Base-by-base conservation (phyloP, 2,113 vertebrate species). In the Sapajus apella region DNA sequence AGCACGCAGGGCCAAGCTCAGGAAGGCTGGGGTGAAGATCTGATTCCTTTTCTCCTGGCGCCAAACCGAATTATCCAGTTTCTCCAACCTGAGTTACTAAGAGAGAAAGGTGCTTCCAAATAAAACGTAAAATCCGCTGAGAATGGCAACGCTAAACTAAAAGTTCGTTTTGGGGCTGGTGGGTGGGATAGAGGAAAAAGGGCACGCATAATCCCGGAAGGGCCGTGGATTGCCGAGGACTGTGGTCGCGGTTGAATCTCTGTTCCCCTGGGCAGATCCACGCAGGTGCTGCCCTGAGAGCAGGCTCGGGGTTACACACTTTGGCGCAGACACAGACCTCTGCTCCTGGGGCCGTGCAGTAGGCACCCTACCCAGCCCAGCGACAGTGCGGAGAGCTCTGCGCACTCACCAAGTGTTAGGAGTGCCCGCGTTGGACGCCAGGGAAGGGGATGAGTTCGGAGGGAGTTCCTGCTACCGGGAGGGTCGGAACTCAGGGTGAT, bases 61-160 rank as follows among this genome's bases (percentile, higher is more conserved):
- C n/a, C 84, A 79, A 77, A 76, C 25, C 1, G 7, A 77, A 92
- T 90, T 52, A 40, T 89, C 83, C 50, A 45, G 14, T 79, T 87
- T 95, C 64, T 87, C 58, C 40, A 76, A 96, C 55, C 79, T 14
- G 27, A 89, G 66, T 75, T 93, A 82, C 70, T 68, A 95, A 40
- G 45, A 88, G 73, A 77, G 43, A 88, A 86, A 77, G 50, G 30
- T n/a, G 16, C 50, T 6, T 6, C 17, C 86, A 89, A 73, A 35
- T 64, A 23, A 5, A 84, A 70, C n/a, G 66, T 73, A 80, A 92
- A 64, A 47, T 25, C 43, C 30, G 35, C 56, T 5, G 35, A 68
- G 45, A 61, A 77, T 5, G 37, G 75, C 2, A 45, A 93, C 91
- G 70, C 47, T 11, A 81, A 89, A 77, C 6, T 50, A 75, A 93